Conservation (phyloP, 2,113 vertebrate genomes). For the Ptilonorhynchus violaceus region DNA sequence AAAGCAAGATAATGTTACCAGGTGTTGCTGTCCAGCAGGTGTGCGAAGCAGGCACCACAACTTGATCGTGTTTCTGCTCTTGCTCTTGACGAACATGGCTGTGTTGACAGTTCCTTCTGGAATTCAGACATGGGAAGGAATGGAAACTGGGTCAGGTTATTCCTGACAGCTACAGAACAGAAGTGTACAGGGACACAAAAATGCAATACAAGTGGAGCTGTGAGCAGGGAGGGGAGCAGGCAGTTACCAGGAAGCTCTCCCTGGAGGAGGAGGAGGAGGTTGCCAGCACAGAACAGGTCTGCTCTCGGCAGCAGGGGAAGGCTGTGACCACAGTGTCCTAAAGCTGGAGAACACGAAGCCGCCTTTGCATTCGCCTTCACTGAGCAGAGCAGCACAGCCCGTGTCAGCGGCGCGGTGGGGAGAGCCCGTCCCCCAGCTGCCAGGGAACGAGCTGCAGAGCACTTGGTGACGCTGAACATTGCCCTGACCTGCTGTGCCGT, state of each 20-base stretch:
- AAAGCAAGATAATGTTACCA: background rate
- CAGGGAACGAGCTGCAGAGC: background rate
- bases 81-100: background rate
- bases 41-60: background rate
- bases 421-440: background rate
- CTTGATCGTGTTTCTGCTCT: background rate
- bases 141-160: background rate
- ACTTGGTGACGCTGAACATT: background rate
- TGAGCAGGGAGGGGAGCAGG: background rate
- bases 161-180: background rate
- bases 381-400: background rate
- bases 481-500: background rate
- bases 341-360: background rate
- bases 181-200: background rate
- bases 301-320: background rate
- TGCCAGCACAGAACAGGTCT: background rate
- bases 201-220: accelerated
- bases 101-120: background rate
- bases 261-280: background rate
- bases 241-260: background rate
- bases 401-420: accelerated
- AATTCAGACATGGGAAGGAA: background rate
- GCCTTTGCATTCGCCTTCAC: accelerated
- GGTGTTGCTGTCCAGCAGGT: background rate
- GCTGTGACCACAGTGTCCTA: background rate